Evolutionary conservation across 2,888 invertebrate genomes (phyloP).

Genomic region (Cerceris rybyensis): DNA sequence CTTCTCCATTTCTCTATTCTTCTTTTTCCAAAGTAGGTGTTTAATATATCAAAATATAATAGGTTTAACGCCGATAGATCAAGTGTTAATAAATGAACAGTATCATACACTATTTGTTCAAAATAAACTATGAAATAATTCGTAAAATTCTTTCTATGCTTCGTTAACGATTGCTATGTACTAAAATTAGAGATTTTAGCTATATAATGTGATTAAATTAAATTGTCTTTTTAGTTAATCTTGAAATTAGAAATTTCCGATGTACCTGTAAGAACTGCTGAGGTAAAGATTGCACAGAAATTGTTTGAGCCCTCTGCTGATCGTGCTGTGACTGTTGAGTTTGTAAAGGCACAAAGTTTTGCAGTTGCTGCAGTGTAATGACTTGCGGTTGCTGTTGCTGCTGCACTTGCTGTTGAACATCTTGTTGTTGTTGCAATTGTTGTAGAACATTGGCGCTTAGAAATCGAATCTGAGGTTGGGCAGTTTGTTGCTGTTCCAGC

Average conservation of each 20-base stretch:
- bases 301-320: slow-evolving; percentile 78
- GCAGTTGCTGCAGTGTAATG: slow-evolving; percentile 82
- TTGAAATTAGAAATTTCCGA: neutral
- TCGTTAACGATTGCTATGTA: too few relatives aligned
- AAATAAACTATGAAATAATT: too few relatives aligned
- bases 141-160: too few relatives aligned
- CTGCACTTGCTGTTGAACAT: slow-evolving; percentile 81
- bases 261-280: slow-evolving; percentile 83
- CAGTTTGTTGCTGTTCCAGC: slow-evolving; percentile 69
- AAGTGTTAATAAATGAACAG: too few relatives aligned
- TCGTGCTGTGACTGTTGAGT: slow-evolving; percentile 78
- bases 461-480: slow-evolving; percentile 77
- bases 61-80: too few relatives aligned
- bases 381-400: slow-evolving; percentile 81
- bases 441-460: slow-evolving; percentile 79
- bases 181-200: too few relatives aligned
- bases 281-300: slow-evolving; percentile 83
- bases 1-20: too few relatives aligned
- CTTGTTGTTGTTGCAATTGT: slow-evolving; percentile 80
- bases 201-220: too few relatives aligned
- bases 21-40: too few relatives aligned
- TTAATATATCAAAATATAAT: too few relatives aligned
- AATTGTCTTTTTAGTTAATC: too few relatives aligned
- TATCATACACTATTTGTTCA: too few relatives aligned
- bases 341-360: slow-evolving; percentile 82